These are phyloP conservation scores for Musca vetustissima DNA, from an alignment of 1,140 invertebrate species.

Conservation along the genomic window DNA sequence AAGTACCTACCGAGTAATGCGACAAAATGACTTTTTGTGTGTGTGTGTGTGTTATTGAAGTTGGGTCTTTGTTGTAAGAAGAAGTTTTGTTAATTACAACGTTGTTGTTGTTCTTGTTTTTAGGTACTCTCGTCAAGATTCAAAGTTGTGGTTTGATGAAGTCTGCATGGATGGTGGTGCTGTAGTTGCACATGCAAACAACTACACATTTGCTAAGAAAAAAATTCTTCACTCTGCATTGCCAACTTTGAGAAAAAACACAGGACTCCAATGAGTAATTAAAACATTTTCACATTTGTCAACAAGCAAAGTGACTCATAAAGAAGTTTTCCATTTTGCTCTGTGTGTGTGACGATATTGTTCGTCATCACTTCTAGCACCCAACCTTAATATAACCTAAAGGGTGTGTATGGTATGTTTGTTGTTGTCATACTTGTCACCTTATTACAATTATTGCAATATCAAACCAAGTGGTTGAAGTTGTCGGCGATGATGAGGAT, in stretches of 20 bases:
- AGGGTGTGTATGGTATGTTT: neutral
- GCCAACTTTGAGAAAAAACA: constrained; percentile 14
- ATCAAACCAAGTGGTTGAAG: no score
- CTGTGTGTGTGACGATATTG: neutral
- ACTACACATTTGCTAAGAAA: no score
- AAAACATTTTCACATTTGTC: constrained; percentile 46
- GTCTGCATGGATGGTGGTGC: neutral
- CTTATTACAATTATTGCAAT: constrained; percentile 17
- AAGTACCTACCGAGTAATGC: neutral
- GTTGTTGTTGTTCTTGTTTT: neutral
- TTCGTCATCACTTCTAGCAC: neutral
- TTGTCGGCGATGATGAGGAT: no score
- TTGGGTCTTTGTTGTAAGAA: constrained; percentile 1
- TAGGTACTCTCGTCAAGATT: neutral
- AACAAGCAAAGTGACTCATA: constrained; percentile 19
- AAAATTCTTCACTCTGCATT: neutral
- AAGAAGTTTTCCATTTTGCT: constrained; percentile 8
- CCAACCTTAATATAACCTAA: no score
- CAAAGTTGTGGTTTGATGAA: neutral
- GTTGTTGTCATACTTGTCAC: neutral
- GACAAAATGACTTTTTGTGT: constrained; percentile 5
- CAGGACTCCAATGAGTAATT: constrained; percentile 48
- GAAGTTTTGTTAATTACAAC: constrained; percentile 1
- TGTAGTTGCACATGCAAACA: neutral
- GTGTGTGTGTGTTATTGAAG: no score